Conservation (phyloP, 1,140 invertebrate genomes). For the Pogonognathellus flavescens region DNA sequence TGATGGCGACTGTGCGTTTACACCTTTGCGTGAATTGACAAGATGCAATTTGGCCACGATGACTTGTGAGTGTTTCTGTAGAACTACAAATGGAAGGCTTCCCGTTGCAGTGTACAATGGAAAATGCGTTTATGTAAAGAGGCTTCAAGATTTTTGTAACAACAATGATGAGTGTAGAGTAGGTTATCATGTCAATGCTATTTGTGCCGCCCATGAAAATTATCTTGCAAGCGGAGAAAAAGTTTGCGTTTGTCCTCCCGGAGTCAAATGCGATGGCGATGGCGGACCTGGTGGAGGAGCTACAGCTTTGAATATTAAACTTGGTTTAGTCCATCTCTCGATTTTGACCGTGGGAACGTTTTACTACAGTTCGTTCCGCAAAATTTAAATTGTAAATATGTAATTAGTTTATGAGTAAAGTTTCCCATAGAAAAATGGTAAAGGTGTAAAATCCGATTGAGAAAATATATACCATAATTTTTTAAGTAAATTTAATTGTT, state of each 20-base stretch:
- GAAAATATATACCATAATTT: too few species aligned
- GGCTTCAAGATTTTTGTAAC: conserved; percentile 24
- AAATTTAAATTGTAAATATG: neutral
- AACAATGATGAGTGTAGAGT: conserved; percentile 47
- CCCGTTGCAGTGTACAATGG: conserved; percentile 27
- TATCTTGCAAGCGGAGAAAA: conserved; percentile 48
- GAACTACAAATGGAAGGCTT: conserved; percentile 15
- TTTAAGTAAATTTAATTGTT: too few species aligned
- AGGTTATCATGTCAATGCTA: conserved; percentile 49
- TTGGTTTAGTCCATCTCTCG: neutral
- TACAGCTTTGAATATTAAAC: neutral
- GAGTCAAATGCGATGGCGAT: conserved; percentile 19
- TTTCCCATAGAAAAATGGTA: neutral
- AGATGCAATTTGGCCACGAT: neutral
- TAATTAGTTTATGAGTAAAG: too few species aligned
- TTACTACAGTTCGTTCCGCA: neutral
- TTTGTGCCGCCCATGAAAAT: conserved; percentile 21
- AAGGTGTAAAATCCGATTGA: too few species aligned
- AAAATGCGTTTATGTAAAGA: conserved; percentile 30
- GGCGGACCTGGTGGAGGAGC: neutral
- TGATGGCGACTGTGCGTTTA: neutral
- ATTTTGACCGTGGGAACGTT: neutral
- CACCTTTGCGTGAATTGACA: neutral
- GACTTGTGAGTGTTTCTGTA: conserved; percentile 55
- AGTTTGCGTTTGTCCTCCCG: conserved; percentile 41